These are phyloP conservation scores for Anser cygnoides DNA, from an alignment of 2,113 vertebrate species.

Conservation along the genomic window DNA sequence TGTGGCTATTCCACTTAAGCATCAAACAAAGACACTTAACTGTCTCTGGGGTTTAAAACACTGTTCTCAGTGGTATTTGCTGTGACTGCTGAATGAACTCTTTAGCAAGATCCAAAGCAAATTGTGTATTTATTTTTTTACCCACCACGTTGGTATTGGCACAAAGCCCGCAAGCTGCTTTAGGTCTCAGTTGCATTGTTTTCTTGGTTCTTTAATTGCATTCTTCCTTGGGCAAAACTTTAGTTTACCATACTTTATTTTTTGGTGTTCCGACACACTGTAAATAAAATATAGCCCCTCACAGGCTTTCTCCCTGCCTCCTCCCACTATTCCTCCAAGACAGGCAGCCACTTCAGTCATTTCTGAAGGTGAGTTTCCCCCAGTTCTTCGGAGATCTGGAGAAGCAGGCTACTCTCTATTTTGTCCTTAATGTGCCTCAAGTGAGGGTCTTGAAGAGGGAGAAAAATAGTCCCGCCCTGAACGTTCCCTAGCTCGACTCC, in stretches of 20 bases:
- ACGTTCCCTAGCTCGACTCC: neutral
- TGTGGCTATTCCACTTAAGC: neutral
- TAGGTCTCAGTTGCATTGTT: neutral
- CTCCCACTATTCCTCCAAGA: neutral
- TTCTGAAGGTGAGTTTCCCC: neutral
- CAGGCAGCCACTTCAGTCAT: neutral
- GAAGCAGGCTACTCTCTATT: neutral
- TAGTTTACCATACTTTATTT: neutral
- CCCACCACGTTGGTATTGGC: neutral
- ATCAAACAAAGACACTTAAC: neutral
- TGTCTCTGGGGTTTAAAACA: neutral
- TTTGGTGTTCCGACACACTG: neutral
- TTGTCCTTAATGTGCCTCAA: neutral
- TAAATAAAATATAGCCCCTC: neutral
- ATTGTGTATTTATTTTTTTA: neutral
- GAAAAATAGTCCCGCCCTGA: neutral
- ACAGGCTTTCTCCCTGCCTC: neutral
- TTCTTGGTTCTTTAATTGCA: neutral
- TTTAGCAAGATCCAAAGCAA: neutral
- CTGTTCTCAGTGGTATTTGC: neutral
- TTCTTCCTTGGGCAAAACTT: neutral
- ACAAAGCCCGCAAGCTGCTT: neutral
- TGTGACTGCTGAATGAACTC: neutral
- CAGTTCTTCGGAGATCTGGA: neutral
- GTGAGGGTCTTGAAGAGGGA: neutral